phyloP scores from a whole-genome alignment of 2,888 invertebrate species.

The Spilosoma lubricipeda region DNA sequence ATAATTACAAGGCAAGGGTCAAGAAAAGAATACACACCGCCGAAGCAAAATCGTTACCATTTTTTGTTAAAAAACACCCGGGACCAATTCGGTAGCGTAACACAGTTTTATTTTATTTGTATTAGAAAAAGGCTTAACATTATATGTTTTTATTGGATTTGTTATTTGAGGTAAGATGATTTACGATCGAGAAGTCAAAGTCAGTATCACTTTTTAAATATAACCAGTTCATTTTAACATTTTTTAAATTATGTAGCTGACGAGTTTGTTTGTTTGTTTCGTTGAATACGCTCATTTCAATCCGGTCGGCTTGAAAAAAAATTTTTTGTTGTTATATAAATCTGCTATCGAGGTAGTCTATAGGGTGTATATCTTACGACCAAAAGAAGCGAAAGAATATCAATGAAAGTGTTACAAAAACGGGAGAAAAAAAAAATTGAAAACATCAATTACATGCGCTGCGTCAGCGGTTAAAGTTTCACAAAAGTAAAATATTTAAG shows the following conservation, averaged over 20 bases:
- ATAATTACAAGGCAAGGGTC: slow-evolving; percentile 34
- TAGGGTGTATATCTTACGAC: no score
- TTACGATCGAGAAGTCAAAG: slow-evolving; percentile 63
- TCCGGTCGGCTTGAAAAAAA: no score
- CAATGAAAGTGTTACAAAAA: no score
- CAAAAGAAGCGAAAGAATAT: no score
- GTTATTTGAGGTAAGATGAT: slow-evolving; percentile 68
- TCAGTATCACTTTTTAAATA: not conserved
- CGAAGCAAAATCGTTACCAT: slow-evolving; percentile 59
- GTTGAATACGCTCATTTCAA: no score
- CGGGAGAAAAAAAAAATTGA: no score
- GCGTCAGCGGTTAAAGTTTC: no score
- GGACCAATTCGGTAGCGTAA: slow-evolving; percentile 74
- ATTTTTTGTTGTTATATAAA: no score
- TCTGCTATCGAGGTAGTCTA: no score
- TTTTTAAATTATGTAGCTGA: not conserved
- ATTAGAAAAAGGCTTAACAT: slow-evolving; percentile 63
- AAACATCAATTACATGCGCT: no score
- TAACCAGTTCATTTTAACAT: not conserved
- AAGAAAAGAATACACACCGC: slow-evolving; percentile 53
- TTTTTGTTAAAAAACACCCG: slow-evolving; percentile 70
- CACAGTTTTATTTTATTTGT: slow-evolving; percentile 74
- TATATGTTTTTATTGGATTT: slow-evolving; percentile 70
- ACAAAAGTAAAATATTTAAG: no score
- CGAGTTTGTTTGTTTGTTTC: no score